Conservation (phyloP, 1,140 invertebrate genomes). For the Triops longicaudatus region DNA sequence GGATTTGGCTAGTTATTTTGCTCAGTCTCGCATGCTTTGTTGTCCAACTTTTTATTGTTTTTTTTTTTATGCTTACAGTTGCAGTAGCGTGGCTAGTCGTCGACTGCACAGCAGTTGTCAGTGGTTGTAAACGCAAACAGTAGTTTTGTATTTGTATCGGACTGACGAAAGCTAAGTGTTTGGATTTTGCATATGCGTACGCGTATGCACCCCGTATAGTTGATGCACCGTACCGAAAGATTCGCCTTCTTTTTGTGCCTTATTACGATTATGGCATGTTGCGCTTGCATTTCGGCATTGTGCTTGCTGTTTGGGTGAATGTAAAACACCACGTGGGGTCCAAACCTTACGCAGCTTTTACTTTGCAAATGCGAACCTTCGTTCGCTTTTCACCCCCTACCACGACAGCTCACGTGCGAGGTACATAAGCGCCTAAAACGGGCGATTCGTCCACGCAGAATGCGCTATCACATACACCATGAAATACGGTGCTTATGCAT, state of each 20-base stretch:
- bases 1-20: neutral
- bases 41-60: neutral
- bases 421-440: neutral
- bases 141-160: neutral
- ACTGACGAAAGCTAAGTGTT: neutral
- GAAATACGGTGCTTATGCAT: too few relatives aligned
- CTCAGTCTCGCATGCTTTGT: neutral
- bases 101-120: neutral
- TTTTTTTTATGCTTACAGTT: neutral
- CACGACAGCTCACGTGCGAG: neutral
- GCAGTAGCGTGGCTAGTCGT: neutral
- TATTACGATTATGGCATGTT: conserved; percentile 1
- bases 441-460: neutral
- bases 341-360: neutral
- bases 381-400: neutral
- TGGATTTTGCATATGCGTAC: neutral
- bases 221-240: neutral
- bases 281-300: neutral
- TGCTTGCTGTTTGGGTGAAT: neutral
- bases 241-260: neutral
- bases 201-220: neutral
- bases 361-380: neutral
- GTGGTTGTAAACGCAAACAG: neutral
- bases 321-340: conserved; percentile 10
- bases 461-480: neutral